These are phyloP conservation scores for Pachycephus smyrnensis DNA, from an alignment of 2,888 invertebrate genomes.

Conservation along the genomic window DNA sequence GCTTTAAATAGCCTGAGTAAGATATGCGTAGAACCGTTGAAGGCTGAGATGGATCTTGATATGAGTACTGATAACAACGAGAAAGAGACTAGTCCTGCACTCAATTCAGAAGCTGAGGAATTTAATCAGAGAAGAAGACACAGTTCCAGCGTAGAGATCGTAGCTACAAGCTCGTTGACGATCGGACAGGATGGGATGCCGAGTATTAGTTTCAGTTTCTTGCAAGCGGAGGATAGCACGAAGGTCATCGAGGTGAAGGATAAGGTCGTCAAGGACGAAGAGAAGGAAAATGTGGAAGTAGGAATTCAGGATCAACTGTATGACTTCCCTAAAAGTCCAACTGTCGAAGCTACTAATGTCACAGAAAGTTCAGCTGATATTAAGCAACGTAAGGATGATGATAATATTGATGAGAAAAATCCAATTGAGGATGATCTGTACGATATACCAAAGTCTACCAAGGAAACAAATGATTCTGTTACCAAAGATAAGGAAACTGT, in stretches of 20 bases:
- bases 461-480: constrained; percentile 8
- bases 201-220: constrained; percentile 58
- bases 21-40: constrained; percentile 28
- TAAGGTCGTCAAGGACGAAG: constrained; percentile 11
- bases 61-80: constrained; percentile 2
- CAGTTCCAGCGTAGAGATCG: constrained; percentile 55
- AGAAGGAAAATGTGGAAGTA: constrained; percentile 2
- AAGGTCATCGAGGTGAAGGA: neutral
- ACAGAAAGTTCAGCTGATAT: neutral
- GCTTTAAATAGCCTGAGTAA: constrained; percentile 38
- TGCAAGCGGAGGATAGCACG: constrained; percentile 23
- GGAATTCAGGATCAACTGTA: constrained; percentile 13
- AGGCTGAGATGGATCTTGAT: constrained; percentile 18
- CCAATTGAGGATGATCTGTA: constrained; percentile 38
- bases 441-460: constrained; percentile 44
- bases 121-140: constrained; percentile 36
- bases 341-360: neutral
- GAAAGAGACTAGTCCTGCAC: neutral
- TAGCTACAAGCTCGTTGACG: constrained; percentile 49
- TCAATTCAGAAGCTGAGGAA: neutral
- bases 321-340: constrained; percentile 18
- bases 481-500: neutral
- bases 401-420: constrained; percentile 12
- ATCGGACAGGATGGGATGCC: constrained; percentile 54
- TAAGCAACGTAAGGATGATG: constrained; percentile 5